A percentile compares a stretch with the other conserved stretches of the same genome.
Evolutionary conservation across 1,140 invertebrate species (phyloP).

Genomic region (Palaemon carinicauda): DNA sequence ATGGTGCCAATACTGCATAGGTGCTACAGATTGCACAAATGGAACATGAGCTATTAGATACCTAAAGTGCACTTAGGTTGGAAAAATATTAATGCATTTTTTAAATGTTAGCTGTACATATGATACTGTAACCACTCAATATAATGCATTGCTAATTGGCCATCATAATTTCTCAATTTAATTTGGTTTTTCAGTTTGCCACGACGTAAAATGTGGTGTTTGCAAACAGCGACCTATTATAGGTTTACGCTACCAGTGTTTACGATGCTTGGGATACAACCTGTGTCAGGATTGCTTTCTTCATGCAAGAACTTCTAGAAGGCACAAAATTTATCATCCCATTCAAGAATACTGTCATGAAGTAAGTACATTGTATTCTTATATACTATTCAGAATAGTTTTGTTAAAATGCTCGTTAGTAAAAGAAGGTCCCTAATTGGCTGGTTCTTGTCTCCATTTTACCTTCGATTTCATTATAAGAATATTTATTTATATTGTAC

Average conservation of each 20-base stretch:
- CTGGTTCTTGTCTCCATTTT: too few relatives aligned
- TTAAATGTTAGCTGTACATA: background rate
- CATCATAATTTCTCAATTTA: slow-evolving; percentile 18
- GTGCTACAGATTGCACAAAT: too few relatives aligned
- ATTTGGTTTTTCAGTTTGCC: slow-evolving; percentile 66
- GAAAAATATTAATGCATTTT: background rate
- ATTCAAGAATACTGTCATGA: slow-evolving; percentile 81
- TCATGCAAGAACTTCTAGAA: slow-evolving; percentile 74
- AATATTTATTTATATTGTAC: too few relatives aligned
- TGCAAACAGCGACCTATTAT: slow-evolving; percentile 69
- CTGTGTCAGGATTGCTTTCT: slow-evolving; percentile 85
- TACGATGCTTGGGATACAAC: slow-evolving; percentile 79
- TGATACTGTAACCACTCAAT: background rate
- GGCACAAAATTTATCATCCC: slow-evolving; percentile 80
- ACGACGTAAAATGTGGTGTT: slow-evolving; percentile 70
- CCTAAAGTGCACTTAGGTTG: too few relatives aligned
- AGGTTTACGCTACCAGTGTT: slow-evolving; percentile 75
- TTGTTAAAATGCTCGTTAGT: too few relatives aligned
- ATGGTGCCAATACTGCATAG: too few relatives aligned
- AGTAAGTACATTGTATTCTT: slow-evolving; percentile 62
- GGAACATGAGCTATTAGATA: too few relatives aligned
- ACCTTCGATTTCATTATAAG: too few relatives aligned
- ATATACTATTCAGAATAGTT: background rate
- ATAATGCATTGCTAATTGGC: too few relatives aligned
- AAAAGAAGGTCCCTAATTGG: background rate